Evolutionary conservation across 2,113 vertebrate genomes (phyloP), one percentile per base, ranked within the genome.

Genomic region (Suricata suricatta): DNA sequence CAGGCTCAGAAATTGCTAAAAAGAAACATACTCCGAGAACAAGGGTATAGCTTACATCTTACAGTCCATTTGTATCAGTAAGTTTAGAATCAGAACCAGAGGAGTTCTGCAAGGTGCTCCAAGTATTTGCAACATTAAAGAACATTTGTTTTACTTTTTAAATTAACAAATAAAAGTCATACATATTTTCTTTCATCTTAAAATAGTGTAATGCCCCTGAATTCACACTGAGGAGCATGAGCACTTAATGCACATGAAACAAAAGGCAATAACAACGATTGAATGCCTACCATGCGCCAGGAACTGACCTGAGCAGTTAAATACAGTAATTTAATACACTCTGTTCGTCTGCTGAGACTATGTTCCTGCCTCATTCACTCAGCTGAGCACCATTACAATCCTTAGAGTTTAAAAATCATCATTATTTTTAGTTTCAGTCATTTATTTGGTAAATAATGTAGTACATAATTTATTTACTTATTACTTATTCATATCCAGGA

Each of bases 51-150:
- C 10, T 16, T 50, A 31, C 33, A 93, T 88, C 16, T 68, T 35
- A 17, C 44, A 63, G 84, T 19, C 33, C 60, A 84, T 52, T 14
- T 69, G 6, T 50, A 82, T 33, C 69, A 57, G 47, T 60, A 77
- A 86, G 7, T 87, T 81, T 57, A 81, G 52, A 85, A 91, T 76
- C 44, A 90, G 44, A 76, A 89, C 79, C 41, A 76, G 72, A 96
- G 60, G 44, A 79, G 41, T 80, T 64, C 23, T 44, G 27, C 7
- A 86, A 81, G 23, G 66, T 41, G 64, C 71, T 44, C 23, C 19
- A 96, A 79, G 25, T 90, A 38, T 60, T 93, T 35, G 68, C 7
- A 54, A 68, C 15, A 87, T 35, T 82, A n/a, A 66, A 83, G 44
- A 66, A 64, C 25, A 74, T 41, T 35, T 88, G 29, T 15, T 81